Conservation (phyloP, 92 coral and sea anemone genomes). For the Actinostola sp. region DNA sequence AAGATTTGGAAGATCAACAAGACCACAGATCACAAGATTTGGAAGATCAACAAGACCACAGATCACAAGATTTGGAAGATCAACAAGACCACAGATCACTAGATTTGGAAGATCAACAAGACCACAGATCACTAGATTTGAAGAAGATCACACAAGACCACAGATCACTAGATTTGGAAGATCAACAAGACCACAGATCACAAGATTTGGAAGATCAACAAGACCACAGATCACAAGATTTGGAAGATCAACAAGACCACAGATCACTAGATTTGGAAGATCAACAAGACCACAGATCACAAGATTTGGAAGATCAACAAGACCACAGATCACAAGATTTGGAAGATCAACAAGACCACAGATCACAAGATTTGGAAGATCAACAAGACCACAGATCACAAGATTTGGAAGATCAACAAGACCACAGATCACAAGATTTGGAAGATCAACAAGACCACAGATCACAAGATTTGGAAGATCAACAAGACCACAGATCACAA, state of each 20-base stretch:
- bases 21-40: constrained; percentile 16
- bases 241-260: constrained; percentile 3
- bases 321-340: constrained; percentile 17
- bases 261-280: background rate
- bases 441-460: constrained; percentile 11
- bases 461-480: constrained; percentile 27
- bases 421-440: constrained; percentile 13
- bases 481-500: background rate
- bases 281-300: constrained; percentile 6
- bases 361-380: constrained; percentile 18
- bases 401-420: constrained; percentile 18
- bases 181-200: constrained; percentile 6
- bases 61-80: constrained; percentile 5
- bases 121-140: constrained; percentile 10
- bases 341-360: constrained; percentile 19
- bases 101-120: background rate
- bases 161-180: constrained; percentile 16
- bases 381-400: constrained; percentile 6
- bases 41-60: constrained; percentile 11
- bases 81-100: background rate
- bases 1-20: constrained; percentile 15
- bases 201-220: constrained; percentile 10
- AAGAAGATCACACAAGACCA: background rate
- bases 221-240: constrained; percentile 11
- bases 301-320: constrained; percentile 10